Evolutionary conservation across 2,888 invertebrate genomes (phyloP), one percentile per base, ranked within the genome.

Genomic region (Pseudanteris insignis): DNA sequence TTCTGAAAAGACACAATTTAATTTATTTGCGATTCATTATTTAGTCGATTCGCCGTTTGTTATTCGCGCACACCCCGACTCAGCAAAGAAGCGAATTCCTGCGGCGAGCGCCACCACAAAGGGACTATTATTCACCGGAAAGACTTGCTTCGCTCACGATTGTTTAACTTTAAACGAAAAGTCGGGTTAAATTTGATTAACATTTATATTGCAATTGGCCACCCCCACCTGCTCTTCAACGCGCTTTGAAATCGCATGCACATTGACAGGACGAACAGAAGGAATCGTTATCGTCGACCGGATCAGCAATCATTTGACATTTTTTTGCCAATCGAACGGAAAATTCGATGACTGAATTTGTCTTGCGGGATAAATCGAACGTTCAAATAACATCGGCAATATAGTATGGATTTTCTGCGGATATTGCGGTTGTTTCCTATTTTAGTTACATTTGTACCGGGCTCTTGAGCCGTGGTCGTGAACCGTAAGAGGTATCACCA

Each of bases 21-120:
- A 58, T 58, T 63, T 58, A 58, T 63, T 63, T 54, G 43, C 21
- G 33, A 53, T 62, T 57, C 51, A 57, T 57, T 57, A 62, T 62
- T 55, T 55, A 55, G 47, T 51, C 57, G 34, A 41, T 41, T 57
- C 51, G 21, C 34, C 51, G 57, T 62, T 57, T 55, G 57, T 57
- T 57, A 63, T 63, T 63, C 51, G 51, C 53, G 48, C 43, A 29
- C 51, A 21, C 44, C 44, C 32, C 40, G 48, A 12, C 38, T 44
- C 15, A 36, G 34, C 51, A 53, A 57, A 50, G 61, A 53, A 58
- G 38, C 51, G 57, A 62, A 57, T 47, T 47, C 34, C 51, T 50
- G 41, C 28, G 37, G 32, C 36, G 32, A 44, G 14, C 33, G 38
- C 25, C 18, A n/a, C 43, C 47, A 62, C 62, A 62, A 57, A 62